These are phyloP conservation scores for Aspidapion aeneum DNA, from an alignment of 2,888 invertebrate species.

Conservation along the genomic window DNA sequence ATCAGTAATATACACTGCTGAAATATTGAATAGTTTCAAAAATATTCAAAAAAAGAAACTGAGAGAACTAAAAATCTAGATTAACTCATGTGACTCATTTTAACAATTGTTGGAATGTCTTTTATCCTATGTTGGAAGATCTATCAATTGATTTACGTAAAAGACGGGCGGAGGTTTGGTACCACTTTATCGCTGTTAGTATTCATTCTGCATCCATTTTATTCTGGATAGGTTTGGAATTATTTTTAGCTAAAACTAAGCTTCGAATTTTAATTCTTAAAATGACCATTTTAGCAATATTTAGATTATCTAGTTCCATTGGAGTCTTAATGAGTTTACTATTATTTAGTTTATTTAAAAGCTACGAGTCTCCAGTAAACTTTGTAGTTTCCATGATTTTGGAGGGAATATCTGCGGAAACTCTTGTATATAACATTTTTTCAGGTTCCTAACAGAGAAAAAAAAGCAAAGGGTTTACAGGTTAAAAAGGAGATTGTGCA, in stretches of 20 bases:
- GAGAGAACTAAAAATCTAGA: conserved; percentile 27
- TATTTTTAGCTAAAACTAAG: conserved; percentile 48
- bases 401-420: conserved; percentile 52
- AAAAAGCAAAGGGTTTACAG: conserved; percentile 44
- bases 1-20: too few species aligned
- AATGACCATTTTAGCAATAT: conserved; percentile 48
- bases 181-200: conserved; percentile 51
- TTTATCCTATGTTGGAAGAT: conserved; percentile 55
- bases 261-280: conserved; percentile 44
- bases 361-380: conserved; percentile 43
- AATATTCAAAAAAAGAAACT: conserved; percentile 24
- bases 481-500: conserved; percentile 42
- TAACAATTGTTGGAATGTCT: conserved; percentile 51
- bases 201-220: conserved; percentile 54
- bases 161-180: conserved; percentile 50
- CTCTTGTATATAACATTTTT: conserved; percentile 54
- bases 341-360: too few species aligned
- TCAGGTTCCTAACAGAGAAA: conserved; percentile 50
- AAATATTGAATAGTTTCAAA: conserved; percentile 2
- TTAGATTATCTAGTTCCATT: conserved; percentile 51
- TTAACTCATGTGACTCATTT: conserved; percentile 44
- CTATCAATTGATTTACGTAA: conserved; percentile 52
- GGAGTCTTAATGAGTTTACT: conserved; percentile 49
- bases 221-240: conserved; percentile 53
- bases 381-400: conserved; percentile 45